A percentile compares a stretch with the other conserved stretches of the same genome.
phyloP scores from a whole-genome alignment of 2,797 vertebrate species.

The Carcharodon carcharias region DNA sequence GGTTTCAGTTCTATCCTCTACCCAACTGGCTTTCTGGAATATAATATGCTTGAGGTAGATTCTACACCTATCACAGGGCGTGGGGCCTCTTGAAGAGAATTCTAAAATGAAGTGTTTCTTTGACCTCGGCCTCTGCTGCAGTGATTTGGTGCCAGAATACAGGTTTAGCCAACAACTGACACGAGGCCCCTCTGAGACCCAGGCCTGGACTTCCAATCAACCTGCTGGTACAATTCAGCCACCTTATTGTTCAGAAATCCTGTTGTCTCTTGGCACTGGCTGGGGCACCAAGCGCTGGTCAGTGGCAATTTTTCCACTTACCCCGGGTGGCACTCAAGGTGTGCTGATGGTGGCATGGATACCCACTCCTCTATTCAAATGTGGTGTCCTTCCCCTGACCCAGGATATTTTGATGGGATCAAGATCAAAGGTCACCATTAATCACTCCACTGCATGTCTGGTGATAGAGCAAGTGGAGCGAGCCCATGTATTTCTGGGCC shows the following conservation, averaged over 20 bases:
- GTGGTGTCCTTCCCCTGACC: not conserved
- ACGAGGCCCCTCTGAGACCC: not conserved
- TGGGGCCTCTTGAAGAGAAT: not conserved
- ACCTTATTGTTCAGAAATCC: not conserved
- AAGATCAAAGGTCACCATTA: not conserved
- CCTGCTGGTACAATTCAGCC: not conserved
- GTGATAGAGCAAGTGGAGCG: not conserved
- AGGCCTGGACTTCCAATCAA: not conserved
- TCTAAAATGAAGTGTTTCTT: not conserved
- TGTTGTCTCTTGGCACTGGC: not conserved
- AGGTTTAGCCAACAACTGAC: not conserved
- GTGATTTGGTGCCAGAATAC: not conserved
- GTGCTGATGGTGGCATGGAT: not conserved
- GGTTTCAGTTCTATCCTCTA: not conserved
- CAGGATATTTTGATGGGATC: not conserved
- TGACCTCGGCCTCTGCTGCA: not conserved
- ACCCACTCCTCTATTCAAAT: not conserved
- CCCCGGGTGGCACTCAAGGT: not conserved
- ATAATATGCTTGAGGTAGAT: too few species aligned
- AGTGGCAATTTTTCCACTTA: not conserved
- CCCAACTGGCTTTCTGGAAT: not conserved
- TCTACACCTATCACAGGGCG: not conserved
- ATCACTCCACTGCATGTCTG: not conserved
- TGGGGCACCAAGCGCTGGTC: not conserved
- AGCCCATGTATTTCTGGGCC: not conserved